Evolutionary conservation across 2,113 vertebrate genomes (phyloP).

Genomic region (Tichodroma muraria): DNA sequence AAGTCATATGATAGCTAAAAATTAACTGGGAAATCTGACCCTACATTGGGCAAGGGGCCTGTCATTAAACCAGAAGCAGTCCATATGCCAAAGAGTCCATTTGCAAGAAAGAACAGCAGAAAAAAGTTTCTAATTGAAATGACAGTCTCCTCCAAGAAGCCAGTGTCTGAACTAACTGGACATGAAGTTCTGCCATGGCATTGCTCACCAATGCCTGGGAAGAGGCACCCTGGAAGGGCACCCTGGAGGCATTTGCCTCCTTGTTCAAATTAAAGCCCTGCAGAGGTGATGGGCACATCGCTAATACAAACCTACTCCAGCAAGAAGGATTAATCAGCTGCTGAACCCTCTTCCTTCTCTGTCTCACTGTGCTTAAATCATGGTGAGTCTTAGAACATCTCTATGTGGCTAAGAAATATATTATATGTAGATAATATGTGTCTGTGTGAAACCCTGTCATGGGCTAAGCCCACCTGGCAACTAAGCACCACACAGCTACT

Average conservation of each 20-base stretch:
- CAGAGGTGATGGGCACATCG: neutral
- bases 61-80: neutral
- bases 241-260: neutral
- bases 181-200: neutral
- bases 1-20: neutral
- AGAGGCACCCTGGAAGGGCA: neutral
- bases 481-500: neutral
- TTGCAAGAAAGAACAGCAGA: neutral
- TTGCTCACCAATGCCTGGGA: neutral
- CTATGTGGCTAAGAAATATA: neutral
- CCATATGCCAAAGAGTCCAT: neutral
- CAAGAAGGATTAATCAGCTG: neutral
- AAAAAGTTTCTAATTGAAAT: neutral
- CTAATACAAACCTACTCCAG: neutral
- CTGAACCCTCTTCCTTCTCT: neutral
- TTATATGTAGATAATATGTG: neutral
- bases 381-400: neutral
- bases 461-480: neutral
- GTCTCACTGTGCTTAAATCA: neutral
- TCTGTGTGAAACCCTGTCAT: neutral
- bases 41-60: neutral
- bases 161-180: neutral
- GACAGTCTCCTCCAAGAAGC: neutral
- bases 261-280: neutral
- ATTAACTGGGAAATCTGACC: neutral